Conservation (phyloP, 2,888 invertebrate species). For the Sarcophaga caerulescens region DNA sequence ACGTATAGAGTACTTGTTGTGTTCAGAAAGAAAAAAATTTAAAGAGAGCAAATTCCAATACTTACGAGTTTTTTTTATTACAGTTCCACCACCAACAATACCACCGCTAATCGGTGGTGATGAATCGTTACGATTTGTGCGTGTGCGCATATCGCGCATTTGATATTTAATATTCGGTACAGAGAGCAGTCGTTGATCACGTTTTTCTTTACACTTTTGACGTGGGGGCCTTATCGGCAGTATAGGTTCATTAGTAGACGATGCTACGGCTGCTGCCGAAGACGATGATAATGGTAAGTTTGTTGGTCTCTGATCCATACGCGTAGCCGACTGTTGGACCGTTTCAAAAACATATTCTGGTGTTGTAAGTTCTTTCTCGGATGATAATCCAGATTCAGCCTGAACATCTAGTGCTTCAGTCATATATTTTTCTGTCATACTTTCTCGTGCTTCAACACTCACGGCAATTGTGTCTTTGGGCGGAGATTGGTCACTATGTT, state of each 20-base stretch:
- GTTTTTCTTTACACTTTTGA: conserved; percentile 82
- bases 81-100: conserved; percentile 83
- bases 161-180: conserved; percentile 89
- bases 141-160: conserved; percentile 79
- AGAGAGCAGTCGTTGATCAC: conserved; percentile 87
- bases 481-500: conserved; percentile 70
- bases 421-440: conserved; percentile 60
- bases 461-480: conserved; percentile 63
- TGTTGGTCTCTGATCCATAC: conserved; percentile 84
- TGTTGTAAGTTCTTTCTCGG: conserved; percentile 3
- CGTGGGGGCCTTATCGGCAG: conserved; percentile 84
- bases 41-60: conserved; percentile 79
- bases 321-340: conserved; percentile 70
- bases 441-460: conserved; percentile 70
- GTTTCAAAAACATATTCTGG: conserved; percentile 49
- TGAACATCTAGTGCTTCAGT: conserved; percentile 50
- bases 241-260: conserved; percentile 72
- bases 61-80: conserved; percentile 95
- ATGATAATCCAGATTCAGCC: neutral
- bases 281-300: conserved; percentile 83
- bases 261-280: conserved; percentile 18
- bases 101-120: conserved; percentile 83
- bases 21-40: conserved; percentile 51
- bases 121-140: conserved; percentile 78
- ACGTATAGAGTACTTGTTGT: conserved; percentile 62